Evolutionary conservation across 2,113 vertebrate genomes (phyloP).

Genomic region (Elanoides forficatus): DNA sequence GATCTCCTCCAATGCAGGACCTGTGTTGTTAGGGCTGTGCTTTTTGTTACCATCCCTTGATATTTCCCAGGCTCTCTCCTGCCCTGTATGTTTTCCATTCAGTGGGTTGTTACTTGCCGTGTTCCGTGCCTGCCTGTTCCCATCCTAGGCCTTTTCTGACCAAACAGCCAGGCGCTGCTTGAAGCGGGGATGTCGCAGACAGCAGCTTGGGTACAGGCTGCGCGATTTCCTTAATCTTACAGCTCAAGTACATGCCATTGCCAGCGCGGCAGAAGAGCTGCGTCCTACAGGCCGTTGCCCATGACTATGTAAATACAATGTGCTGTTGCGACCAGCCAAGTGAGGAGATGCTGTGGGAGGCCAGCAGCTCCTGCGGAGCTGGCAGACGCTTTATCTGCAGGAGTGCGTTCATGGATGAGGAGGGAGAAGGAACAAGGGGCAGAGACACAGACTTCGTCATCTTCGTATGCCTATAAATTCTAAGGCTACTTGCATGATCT

Average conservation of each 20-base stretch:
- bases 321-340: not conserved
- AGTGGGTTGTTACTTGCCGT: not conserved
- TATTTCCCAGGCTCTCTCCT: not conserved
- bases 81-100: not conserved
- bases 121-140: not conserved
- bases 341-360: not conserved
- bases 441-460: not conserved
- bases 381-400: not conserved
- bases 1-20: not conserved
- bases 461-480: not conserved
- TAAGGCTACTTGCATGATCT: not conserved
- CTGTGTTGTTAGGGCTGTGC: not conserved
- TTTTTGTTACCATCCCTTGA: not conserved
- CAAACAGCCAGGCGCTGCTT: not conserved
- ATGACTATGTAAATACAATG: constrained; percentile 25
- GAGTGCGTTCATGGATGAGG: not conserved
- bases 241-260: not conserved
- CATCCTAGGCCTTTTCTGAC: not conserved
- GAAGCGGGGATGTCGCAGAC: not conserved
- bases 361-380: not conserved
- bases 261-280: not conserved
- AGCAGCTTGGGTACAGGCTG: not conserved
- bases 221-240: not conserved
- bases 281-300: not conserved
- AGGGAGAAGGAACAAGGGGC: not conserved